phyloP scores from a whole-genome alignment of 2,888 invertebrate species.

The Panzeria rudis region DNA sequence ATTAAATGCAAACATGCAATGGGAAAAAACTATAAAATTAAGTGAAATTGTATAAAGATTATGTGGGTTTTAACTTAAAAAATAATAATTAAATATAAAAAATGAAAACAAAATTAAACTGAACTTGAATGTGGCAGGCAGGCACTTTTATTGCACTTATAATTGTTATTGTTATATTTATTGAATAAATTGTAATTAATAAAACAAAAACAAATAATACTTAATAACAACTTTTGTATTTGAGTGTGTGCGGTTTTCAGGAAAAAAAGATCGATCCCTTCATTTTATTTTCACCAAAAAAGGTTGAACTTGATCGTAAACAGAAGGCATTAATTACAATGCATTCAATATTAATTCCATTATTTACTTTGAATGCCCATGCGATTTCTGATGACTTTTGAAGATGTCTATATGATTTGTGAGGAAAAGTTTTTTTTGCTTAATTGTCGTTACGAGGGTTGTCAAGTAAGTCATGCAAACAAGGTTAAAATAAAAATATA shows the following conservation, averaged over 20 bases:
- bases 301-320: constrained; percentile 32
- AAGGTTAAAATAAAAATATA: not conserved
- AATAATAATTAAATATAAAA: not conserved
- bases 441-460: not conserved
- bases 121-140: constrained; percentile 55
- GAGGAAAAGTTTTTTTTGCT: not conserved
- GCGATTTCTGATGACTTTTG: constrained; percentile 28
- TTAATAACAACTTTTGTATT: not conserved
- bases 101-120: constrained; percentile 32
- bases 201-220: constrained; percentile 25
- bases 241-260: constrained; percentile 22
- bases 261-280: not conserved
- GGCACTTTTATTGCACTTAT: constrained; percentile 30
- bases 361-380: constrained; percentile 11
- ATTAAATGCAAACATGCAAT: constrained; percentile 14
- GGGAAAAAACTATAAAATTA: not conserved
- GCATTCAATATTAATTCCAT: not conserved
- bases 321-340: constrained; percentile 39
- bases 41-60: constrained; percentile 50
- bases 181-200: constrained; percentile 49
- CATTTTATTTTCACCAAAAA: constrained; percentile 32
- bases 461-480: not conserved
- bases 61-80: constrained; percentile 54
- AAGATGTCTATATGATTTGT: constrained; percentile 7
- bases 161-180: constrained; percentile 45